A percentile compares a stretch with the other conserved stretches of the same genome.
These are phyloP conservation scores for Zele albiditarsus DNA, from an alignment of 2,888 invertebrate genomes.

Conservation along the genomic window DNA sequence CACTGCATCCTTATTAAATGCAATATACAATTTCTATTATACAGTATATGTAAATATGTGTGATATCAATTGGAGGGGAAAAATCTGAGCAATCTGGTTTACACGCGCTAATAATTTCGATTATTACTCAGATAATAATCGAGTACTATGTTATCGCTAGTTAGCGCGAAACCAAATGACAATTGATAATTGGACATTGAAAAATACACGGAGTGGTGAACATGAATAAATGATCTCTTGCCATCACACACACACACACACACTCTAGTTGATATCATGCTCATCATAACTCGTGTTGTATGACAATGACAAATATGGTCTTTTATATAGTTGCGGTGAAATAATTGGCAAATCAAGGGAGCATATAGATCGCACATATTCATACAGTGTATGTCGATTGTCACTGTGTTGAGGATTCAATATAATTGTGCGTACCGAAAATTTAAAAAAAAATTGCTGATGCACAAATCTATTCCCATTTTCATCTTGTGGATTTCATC, in stretches of 20 bases:
- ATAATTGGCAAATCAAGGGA: conserved; percentile 36
- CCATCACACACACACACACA: background rate
- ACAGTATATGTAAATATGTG: background rate
- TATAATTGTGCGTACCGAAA: background rate
- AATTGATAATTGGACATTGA: conserved; percentile 52
- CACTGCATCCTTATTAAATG: background rate
- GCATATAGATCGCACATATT: conserved; percentile 32
- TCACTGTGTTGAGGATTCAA: background rate
- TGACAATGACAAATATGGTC: conserved; percentile 37
- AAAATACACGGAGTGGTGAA: conserved; percentile 48
- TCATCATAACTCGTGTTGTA: background rate
- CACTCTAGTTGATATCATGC: background rate
- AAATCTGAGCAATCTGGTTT: conserved; percentile 23
- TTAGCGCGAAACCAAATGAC: conserved; percentile 51
- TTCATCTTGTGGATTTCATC: background rate
- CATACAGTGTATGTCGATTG: conserved; percentile 33
- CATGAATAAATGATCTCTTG: conserved; percentile 46
- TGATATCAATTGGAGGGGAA: background rate
- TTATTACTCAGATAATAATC: conserved; percentile 47
- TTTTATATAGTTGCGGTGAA: conserved; percentile 39
- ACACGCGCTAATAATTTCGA: conserved; percentile 21
- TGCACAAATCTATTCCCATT: background rate
- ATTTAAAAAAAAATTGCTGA: conserved; percentile 3
- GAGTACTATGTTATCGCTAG: conserved; percentile 47
- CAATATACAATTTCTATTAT: background rate